Evolutionary conservation across 1,140 invertebrate species (phyloP), one percentile per base, ranked within the genome.

Genomic region (Sinonovacula constricta): DNA sequence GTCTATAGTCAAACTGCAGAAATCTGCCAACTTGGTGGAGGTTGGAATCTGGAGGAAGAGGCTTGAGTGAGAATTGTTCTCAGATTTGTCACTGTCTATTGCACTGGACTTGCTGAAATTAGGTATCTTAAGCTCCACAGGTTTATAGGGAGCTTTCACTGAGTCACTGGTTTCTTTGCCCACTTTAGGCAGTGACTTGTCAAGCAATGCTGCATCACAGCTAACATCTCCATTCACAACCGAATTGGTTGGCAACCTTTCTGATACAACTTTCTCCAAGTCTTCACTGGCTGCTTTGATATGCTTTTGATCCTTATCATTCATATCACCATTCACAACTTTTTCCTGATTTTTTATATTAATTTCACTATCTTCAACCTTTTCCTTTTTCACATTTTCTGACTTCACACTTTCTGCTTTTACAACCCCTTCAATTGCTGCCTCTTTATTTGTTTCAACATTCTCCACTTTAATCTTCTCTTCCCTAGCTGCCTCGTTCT

Each of bases 291-390:
- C 7, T 18, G 18, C 18, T 45, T 45, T 18, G 39, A 45, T 10
- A n/a, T 7, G 26, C 24, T 65, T 65, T 14, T 65, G 2, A 15
- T 18, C 18, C 15, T 15, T 28, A 15, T 59, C 26, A 22, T 18
- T 18, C 24, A 65, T 18, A 18, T 26, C 14, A n/a, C 33, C 54
- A 65, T 76, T 76, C 34, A 57, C 54, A 57, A 76, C 45, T 60
- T 69, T 62, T 71, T 80, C 67, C n/a, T 67, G 18, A 60, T 57
- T 57, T 36, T 63, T 65, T 31, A 54, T 88, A 56, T 91, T 91
- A 7, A 81, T 88, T 60, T 93, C 91, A 39, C 56, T 83, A 45
- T 34, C 54, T 83, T 80, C 53, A 31, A 79, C 68, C 15, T 90
- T 51, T 22, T 76, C 53, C 30, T 56, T 39, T 67, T 69, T 69